Base-by-base conservation (phyloP, 1,140 invertebrate species). In the Saccostrea echinata region DNA sequence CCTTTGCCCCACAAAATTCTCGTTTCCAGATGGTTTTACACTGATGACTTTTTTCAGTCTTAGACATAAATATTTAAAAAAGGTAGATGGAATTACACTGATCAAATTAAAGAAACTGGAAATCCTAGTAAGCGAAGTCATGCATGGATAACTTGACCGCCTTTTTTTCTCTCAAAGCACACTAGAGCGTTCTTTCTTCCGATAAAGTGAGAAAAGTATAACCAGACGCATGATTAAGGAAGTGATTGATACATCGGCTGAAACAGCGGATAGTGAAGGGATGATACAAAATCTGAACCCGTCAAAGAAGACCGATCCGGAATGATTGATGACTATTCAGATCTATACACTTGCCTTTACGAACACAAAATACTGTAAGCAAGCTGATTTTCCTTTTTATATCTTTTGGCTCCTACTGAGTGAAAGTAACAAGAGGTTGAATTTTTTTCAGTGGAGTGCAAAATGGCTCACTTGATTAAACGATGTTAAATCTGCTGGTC, bases 251-350 rank as follows among this genome's bases (percentile, higher is more conserved):
- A 30, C 68, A 76, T 76, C 68, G 13, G 24, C 24, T 76, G 68
- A 76, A 76, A 76, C 68, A 76, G 68, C 68, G 27, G 27, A 76
- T 76, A 24, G 27, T 16, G 68, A 76, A 76, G 27, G 30, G 27
- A 30, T 27, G 30, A 33, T 33, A 30, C 68, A 76, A 76, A 76
- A 30, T 76, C 68, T 76, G 68, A 76, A 76, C 68, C 24, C 68
- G 68, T 27, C 68, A 76, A 30, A 64, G 21, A 64, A 33, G 30
- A 30, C 24, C 68, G 68, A 76, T 76, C 68, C 68, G 68, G 68
- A 76, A 76, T 76, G 68, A 76, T 76, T 76, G 68, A 76, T 76
- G 68, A 76, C 24, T 76, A 33, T 76, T 43, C 43, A 43, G 43
- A 33, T 30, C 24, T 24, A 76, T 76, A 76, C 68, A 76, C 27